Conservation (phyloP, 2,113 vertebrate species). For the Psammodynastes pulverulentus region DNA sequence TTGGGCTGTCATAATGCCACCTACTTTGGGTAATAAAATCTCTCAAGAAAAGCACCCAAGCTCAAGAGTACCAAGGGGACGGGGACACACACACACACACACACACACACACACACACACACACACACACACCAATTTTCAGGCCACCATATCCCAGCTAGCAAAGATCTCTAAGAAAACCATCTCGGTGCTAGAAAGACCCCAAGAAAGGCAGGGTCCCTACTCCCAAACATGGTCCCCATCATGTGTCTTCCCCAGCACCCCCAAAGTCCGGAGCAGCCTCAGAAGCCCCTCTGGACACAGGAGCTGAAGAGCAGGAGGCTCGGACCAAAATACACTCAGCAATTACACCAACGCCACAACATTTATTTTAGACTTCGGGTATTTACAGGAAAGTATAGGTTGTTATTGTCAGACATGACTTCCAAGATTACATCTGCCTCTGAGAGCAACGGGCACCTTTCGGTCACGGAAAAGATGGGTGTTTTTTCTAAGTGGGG, state of each 20-base stretch:
- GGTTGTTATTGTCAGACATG: not conserved
- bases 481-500: not conserved
- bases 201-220: not conserved
- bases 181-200: not conserved
- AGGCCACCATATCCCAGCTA: not conserved
- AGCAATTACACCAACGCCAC: not conserved
- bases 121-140: not conserved
- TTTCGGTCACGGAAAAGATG: too few species aligned
- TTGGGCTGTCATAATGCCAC: not conserved
- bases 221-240: not conserved
- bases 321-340: not conserved
- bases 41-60: not conserved
- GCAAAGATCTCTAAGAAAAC: not conserved
- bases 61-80: not conserved
- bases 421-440: not conserved
- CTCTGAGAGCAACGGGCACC: too few species aligned
- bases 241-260: not conserved
- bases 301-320: not conserved
- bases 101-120: too few species aligned
- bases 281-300: not conserved
- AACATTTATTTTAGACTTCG: not conserved
- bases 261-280: too few species aligned
- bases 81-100: too few species aligned
- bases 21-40: not conserved
- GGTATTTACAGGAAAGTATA: not conserved